These are phyloP conservation scores for Papilio gigon DNA, from an alignment of 2,888 invertebrate species.

Conservation along the genomic window DNA sequence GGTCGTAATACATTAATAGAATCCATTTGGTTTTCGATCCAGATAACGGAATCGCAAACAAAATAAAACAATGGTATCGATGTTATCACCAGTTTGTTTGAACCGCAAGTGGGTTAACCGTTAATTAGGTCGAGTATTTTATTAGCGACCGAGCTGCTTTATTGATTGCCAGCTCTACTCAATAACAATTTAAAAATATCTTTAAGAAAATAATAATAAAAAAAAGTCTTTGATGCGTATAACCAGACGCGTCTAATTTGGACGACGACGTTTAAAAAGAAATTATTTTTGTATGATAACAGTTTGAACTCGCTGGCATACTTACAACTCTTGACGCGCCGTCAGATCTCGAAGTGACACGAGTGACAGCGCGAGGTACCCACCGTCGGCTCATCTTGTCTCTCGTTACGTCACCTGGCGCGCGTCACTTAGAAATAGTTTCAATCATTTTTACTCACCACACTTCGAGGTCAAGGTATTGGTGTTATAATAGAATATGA, in stretches of 20 bases:
- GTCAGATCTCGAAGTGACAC: constrained; percentile 53
- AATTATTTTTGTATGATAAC: constrained; percentile 45
- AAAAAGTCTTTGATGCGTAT: constrained; percentile 31
- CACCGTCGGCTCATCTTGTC: constrained; percentile 45
- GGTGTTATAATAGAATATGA: constrained; percentile 33
- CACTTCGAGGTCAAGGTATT: constrained; percentile 70
- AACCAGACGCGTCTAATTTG: constrained; percentile 46
- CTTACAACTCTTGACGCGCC: constrained; percentile 45
- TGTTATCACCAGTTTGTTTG: constrained; percentile 66
- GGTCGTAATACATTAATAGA: constrained; percentile 46
- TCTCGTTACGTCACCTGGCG: constrained; percentile 62
- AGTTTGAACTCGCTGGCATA: constrained; percentile 48
- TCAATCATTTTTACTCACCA: constrained; percentile 58
- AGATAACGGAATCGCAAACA: constrained; percentile 59
- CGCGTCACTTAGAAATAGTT: constrained; percentile 66
- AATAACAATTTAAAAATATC: constrained; percentile 39
- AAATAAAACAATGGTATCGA: constrained; percentile 67
- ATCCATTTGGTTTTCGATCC: constrained; percentile 42
- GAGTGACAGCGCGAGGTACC: constrained; percentile 47
- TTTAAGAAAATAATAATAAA: constrained; percentile 35
- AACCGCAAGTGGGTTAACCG: constrained; percentile 69
- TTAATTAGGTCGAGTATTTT: constrained; percentile 71
- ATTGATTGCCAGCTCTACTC: constrained; percentile 52
- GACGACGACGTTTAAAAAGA: constrained; percentile 46
- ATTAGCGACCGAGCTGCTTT: constrained; percentile 54